Evolutionary conservation across 2,888 invertebrate genomes (phyloP).

Genomic region (Aspidapion aeneum): DNA sequence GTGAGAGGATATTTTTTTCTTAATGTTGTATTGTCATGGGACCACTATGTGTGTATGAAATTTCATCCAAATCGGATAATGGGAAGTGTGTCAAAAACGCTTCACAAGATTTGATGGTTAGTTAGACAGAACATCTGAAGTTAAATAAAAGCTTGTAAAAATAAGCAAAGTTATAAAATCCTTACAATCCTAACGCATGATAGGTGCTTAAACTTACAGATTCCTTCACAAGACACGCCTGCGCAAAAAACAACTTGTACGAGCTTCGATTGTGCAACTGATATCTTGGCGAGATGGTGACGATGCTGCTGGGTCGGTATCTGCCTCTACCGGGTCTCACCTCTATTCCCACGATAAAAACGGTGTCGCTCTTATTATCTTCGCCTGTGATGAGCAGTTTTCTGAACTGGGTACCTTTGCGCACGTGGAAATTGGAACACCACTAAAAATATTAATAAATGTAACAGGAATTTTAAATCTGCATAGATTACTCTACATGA

Average conservation of each 20-base stretch:
- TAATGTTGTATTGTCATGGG: too few species aligned
- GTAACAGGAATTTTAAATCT: too few species aligned
- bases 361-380: slow-evolving; percentile 64
- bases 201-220: slow-evolving; percentile 60
- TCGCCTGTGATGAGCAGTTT: slow-evolving; percentile 57
- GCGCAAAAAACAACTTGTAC: slow-evolving; percentile 80
- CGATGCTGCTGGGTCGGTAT: slow-evolving; percentile 87
- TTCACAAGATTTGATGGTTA: too few species aligned
- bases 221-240: slow-evolving; percentile 76
- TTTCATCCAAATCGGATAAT: too few species aligned
- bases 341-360: slow-evolving; percentile 85
- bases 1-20: too few species aligned
- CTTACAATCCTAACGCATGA: too few species aligned
- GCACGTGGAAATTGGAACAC: slow-evolving; percentile 85
- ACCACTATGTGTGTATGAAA: too few species aligned
- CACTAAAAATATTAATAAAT: slow-evolving; percentile 55
- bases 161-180: too few species aligned
- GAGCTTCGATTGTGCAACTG: slow-evolving; percentile 87
- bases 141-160: too few species aligned
- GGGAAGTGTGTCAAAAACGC: too few species aligned
- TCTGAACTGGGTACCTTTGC: slow-evolving; percentile 45
- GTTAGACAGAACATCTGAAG: too few species aligned
- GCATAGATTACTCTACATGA: too few species aligned
- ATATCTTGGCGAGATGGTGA: slow-evolving; percentile 89
- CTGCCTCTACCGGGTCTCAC: slow-evolving; percentile 84